Base-by-base conservation (phyloP, 2,888 invertebrate species). In the Kuschelorhynchus macadamiae region DNA sequence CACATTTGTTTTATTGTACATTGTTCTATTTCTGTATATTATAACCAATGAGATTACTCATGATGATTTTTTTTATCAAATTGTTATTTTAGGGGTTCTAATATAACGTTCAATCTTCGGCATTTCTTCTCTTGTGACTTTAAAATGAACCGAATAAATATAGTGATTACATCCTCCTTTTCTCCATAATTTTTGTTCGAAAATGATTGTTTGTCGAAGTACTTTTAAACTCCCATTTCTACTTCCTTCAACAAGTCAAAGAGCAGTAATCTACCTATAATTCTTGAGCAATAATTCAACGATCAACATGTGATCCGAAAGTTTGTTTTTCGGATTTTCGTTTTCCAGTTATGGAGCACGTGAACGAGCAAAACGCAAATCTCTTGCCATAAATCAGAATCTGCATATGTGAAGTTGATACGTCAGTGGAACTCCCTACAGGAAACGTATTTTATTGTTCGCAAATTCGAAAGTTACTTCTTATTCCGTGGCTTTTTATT, bases 301-400 rank as follows among this genome's bases (percentile, higher is more conserved):
- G 66, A 70, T 66, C 66, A 66, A 61, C 66, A 70, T 66, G 66
- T 70, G 66, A 61, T 62, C 44, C 17, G 57, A 55, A 60, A 61
- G 55, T 56, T 67, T 67, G 61, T 66, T 70, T 70, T 70, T 67
- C 66, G 62, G 52, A 52, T 67, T 56, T 70, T 70, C 62, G 61
- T 55, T 69, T 66, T 62, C 50, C 62, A 47, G 60, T 59, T 41
- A 30, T 41, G 61, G 56, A 55, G 65, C 70, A 63, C 64, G 70
- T 60, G 60, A 65, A 60, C 65, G 55, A 11, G 55, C 39, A 33
- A 32, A 52, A 49, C 33, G 59, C 62, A 67, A 66, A 67, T 70
- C 70, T 53, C 41, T 25, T 17, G n/a, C 39, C 73, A 77, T 80
- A 78, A 79, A 80, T 80, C 80, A 80, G 75, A 76, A 78, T 77